Base-by-base conservation (phyloP, 2,888 invertebrate genomes). In the Drosophila greeni region DNA sequence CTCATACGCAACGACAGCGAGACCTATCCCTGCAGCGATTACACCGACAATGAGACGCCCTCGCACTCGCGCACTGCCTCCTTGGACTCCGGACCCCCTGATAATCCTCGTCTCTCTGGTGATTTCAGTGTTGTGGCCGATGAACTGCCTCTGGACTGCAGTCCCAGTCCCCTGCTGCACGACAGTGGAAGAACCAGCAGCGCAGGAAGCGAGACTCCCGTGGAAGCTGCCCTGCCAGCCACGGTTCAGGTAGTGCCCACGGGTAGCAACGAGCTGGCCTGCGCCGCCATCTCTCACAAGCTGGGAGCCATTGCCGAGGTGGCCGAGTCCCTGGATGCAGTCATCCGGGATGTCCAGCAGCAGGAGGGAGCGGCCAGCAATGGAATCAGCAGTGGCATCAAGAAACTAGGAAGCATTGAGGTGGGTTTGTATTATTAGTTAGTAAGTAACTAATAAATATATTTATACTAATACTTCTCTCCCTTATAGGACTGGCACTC, bases 231-330 rank as follows among this genome's bases (percentile, higher is more conserved):
- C 9, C 12, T 14, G 20, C 53, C 76, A 0, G 39, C 70, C 20
- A 82, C 85, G 11, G 66, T 87, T 40, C 74, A 83, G 16, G 77
- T 87, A 16, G 82, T 82, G 33, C 88, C 89, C 3, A 86, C 87
- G n/a, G 86, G 86, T 9, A 89, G 89, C 73, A 93, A 93, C 87
- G 89, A 90, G 70, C 90, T 92, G 73, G 93, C 93, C 18, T 91
- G 93, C 37, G 92, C 92, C 75, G 92, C 93, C 49, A 93, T 93
- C 62, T 90, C 92, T n/a, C 91, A 91, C 75, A 91, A 91, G 82
- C 86, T 93, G 65, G 89, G 91, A 16, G 92, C 93, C 86, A 92
- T 93, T 16, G 92, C 93, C 14, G 91, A 90, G 59, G 89, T 93
- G 23, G 93, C 93, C 2, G 93, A 93, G 85, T 92, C 92, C 69